Evolutionary conservation across 1,140 invertebrate genomes (phyloP).

Genomic region (Coenobita brevimanus): DNA sequence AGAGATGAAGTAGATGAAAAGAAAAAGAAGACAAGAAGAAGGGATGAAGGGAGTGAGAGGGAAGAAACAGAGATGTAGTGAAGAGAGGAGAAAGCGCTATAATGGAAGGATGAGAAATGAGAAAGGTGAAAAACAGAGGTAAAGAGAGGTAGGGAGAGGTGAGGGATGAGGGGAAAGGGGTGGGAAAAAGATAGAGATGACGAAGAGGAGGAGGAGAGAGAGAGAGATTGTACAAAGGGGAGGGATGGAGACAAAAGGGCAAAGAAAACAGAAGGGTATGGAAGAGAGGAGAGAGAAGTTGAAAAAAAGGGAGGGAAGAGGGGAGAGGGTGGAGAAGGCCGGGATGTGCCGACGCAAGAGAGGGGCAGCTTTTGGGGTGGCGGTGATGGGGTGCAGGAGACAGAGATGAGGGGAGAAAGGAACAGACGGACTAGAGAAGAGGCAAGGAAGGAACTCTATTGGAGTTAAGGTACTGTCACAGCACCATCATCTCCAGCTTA

Average conservation of each 20-base stretch:
- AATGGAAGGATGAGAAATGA: no score
- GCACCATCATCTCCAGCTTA: no score
- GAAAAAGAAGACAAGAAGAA: not conserved
- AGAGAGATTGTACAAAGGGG: constrained; percentile 8
- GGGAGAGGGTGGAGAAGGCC: not conserved
- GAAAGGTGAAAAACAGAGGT: not conserved
- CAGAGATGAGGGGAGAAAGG: constrained; percentile 5
- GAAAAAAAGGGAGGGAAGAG: not conserved
- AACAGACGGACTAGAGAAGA: no score
- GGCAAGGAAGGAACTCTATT: no score
- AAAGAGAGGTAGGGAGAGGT: not conserved
- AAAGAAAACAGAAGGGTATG: not conserved
- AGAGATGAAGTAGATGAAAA: no score
- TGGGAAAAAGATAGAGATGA: not conserved
- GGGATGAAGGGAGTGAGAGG: not conserved
- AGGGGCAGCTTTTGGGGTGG: not conserved
- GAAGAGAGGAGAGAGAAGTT: not conserved
- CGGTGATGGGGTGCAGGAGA: constrained; percentile 9
- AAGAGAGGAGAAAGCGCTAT: not conserved
- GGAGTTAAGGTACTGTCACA: no score
- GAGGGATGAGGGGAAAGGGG: not conserved
- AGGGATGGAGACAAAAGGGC: constrained; percentile 3
- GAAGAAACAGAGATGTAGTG: not conserved
- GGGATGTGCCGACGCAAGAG: not conserved
- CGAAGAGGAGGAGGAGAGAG: not conserved